Conservation (phyloP, 1,140 invertebrate genomes). For the Lepidurus couesii region DNA sequence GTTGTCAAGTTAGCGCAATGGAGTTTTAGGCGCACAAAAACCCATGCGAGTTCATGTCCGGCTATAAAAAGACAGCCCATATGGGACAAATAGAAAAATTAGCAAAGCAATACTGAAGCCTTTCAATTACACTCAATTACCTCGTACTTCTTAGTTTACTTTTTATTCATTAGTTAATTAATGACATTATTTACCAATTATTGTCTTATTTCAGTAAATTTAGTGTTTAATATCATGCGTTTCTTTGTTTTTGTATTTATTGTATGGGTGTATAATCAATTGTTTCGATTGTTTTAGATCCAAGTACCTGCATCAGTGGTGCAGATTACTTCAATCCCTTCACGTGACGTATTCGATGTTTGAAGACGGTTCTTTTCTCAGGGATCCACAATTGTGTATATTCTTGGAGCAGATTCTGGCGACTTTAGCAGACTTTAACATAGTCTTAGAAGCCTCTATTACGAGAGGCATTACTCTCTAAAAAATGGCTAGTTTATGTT, state of each 20-base stretch:
- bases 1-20: no score
- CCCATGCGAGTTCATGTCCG: no score
- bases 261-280: slow-evolving; percentile 33
- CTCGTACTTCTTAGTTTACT: no score
- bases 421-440: slow-evolving; percentile 86
- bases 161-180: no score
- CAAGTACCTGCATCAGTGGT: slow-evolving; percentile 81
- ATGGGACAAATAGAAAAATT: no score
- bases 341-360: slow-evolving; percentile 64
- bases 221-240: no score
- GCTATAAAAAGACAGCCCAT: no score
- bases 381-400: slow-evolving; percentile 72
- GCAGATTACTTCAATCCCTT: slow-evolving; percentile 70
- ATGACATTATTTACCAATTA: no score
- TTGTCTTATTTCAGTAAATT: no score
- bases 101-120: no score
- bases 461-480: slow-evolving; percentile 70
- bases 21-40: no score
- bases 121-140: no score
- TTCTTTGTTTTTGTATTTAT: slow-evolving; percentile 33
- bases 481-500: background rate
- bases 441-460: slow-evolving; percentile 86
- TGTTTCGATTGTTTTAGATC: slow-evolving; percentile 30
- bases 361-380: slow-evolving; percentile 88
- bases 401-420: slow-evolving; percentile 88